These are phyloP conservation scores for Mesorhabditis spiculigera DNA, from an alignment of 2,888 invertebrate genomes.

Conservation along the genomic window DNA sequence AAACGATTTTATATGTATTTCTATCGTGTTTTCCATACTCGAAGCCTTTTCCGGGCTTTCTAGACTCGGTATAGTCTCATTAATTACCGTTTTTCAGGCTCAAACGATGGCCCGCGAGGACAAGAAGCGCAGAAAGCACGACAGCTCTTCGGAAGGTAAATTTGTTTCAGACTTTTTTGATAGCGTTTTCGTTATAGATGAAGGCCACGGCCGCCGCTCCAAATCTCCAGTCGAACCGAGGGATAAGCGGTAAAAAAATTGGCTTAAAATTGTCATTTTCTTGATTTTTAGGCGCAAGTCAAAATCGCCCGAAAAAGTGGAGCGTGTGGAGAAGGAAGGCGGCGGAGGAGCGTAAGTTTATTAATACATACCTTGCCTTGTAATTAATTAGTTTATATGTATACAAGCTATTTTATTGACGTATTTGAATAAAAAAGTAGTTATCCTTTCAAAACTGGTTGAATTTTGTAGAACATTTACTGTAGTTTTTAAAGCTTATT, in stretches of 20 bases:
- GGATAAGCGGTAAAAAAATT: background rate
- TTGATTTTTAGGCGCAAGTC: conserved; percentile 2
- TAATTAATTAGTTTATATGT: background rate
- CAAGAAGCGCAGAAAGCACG: background rate
- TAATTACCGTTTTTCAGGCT: background rate
- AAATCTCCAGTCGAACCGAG: too few species aligned
- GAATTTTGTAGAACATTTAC: too few species aligned
- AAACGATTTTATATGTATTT: too few species aligned
- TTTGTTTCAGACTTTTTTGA: too few species aligned
- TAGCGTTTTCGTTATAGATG: too few species aligned
- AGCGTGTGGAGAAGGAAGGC: background rate
- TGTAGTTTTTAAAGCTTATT: too few species aligned
- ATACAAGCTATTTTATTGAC: background rate
- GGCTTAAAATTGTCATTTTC: background rate
- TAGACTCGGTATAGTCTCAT: background rate
- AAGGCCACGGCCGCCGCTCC: too few species aligned
- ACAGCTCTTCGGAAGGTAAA: background rate
- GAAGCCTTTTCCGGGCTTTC: background rate
- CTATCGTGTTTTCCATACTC: background rate
- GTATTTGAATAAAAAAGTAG: too few species aligned
- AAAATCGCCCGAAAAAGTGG: background rate
- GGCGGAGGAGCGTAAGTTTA: conserved; percentile 1
- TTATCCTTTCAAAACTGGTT: too few species aligned
- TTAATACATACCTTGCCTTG: too few species aligned
- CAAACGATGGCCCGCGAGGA: background rate